phyloP scores from a whole-genome alignment of 2,113 vertebrate species.

The Pungitius pungitius region DNA sequence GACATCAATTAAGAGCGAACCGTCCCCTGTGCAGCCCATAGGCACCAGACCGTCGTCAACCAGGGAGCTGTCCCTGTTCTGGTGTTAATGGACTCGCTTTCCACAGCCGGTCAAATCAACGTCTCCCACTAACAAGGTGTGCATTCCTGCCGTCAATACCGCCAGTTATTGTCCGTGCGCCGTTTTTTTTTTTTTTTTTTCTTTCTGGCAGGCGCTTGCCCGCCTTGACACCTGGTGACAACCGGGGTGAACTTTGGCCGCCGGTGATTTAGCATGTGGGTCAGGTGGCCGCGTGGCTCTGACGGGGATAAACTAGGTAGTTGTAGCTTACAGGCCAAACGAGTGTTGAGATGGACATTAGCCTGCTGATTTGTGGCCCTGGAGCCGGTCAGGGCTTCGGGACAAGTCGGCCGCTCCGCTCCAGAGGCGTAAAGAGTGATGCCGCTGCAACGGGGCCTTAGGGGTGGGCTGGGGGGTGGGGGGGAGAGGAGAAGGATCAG shows the following conservation, averaged over 20 bases:
- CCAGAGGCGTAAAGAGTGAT: constrained; percentile 72
- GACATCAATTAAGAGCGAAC: constrained; percentile 68
- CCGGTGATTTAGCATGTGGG: constrained; percentile 73
- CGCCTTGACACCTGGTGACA: constrained; percentile 67
- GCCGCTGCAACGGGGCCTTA: constrained; percentile 52
- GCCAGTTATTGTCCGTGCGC: constrained; percentile 62
- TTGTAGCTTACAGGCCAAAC: constrained; percentile 70
- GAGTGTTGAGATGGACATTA: constrained; percentile 77
- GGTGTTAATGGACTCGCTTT: constrained; percentile 67
- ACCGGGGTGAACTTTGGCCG: constrained; percentile 63
- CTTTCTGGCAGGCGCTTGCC: too few species aligned
- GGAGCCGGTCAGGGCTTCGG: constrained; percentile 68
- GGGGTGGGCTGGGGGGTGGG: constrained; percentile 21
- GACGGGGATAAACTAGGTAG: constrained; percentile 71
- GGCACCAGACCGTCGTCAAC: constrained; percentile 46
- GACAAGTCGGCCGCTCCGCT: constrained; percentile 63
- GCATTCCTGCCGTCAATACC: constrained; percentile 66
- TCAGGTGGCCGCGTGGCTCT: constrained; percentile 69
- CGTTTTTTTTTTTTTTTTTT: too few species aligned
- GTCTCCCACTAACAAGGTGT: constrained; percentile 65
- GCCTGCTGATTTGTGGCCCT: constrained; percentile 76
- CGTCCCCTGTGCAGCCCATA: constrained; percentile 13
- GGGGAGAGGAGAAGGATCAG: constrained; percentile 40
- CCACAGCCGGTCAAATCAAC: constrained; percentile 61
- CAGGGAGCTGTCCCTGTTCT: constrained; percentile 30